These are phyloP conservation scores for Dasypus novemcinctus DNA, from an alignment of 2,113 vertebrate species.

Conservation along the genomic window DNA sequence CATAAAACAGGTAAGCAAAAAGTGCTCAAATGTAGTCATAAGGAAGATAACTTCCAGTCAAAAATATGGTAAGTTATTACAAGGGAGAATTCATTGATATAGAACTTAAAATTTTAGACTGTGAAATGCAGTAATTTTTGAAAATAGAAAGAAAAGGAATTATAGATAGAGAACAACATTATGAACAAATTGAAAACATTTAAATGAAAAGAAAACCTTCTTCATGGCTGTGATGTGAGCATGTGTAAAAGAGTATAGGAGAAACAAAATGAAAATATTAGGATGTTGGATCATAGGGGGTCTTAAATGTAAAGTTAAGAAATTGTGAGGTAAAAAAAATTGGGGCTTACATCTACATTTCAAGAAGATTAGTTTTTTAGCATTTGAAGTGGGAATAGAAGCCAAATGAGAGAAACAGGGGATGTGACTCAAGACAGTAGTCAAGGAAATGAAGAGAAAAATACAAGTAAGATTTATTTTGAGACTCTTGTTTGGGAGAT, in stretches of 20 bases:
- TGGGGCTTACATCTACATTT: background rate
- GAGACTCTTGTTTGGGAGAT: background rate
- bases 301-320: background rate
- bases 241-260: background rate
- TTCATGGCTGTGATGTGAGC: rapidly evolving
- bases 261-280: background rate
- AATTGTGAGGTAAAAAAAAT: background rate
- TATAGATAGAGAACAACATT: background rate
- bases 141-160: background rate
- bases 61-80: background rate
- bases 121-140: background rate
- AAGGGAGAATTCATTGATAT: background rate
- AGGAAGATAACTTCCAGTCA: background rate
- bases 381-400: background rate
- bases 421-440: background rate
- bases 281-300: background rate
- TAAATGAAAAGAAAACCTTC: background rate
- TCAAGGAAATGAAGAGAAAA: background rate
- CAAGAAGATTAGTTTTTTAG: background rate
- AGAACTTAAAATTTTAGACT: background rate
- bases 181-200: background rate
- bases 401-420: background rate
- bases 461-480: background rate
- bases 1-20: background rate
- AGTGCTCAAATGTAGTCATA: background rate